These are phyloP conservation scores for Andrena haemorrhoa DNA, from an alignment of 2,888 invertebrate species.

Conservation along the genomic window DNA sequence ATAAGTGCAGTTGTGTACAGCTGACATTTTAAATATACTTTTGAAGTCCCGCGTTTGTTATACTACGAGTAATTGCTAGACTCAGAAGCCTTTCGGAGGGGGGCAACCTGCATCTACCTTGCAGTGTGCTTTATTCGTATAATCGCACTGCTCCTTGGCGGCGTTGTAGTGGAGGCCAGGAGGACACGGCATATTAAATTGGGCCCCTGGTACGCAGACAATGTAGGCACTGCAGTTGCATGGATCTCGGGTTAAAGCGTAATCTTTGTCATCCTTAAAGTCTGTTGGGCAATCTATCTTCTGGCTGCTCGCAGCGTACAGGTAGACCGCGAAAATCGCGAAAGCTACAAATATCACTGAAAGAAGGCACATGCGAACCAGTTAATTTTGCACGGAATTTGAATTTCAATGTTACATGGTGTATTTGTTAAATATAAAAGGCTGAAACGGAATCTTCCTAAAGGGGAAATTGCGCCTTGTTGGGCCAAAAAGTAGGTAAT, in stretches of 20 bases:
- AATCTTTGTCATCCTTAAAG: neutral
- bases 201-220: neutral
- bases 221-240: neutral
- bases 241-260: neutral
- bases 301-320: neutral
- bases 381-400: no score
- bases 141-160: neutral
- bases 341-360: neutral
- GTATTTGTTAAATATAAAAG: no score
- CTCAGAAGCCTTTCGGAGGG: neutral
- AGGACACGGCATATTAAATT: neutral
- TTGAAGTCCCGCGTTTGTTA: no score
- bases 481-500: no score
- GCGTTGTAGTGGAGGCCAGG: neutral
- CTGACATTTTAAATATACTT: no score
- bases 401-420: no score
- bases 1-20: no score
- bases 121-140: neutral
- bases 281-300: neutral
- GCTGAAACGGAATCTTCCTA: no score
- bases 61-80: no score
- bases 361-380: neutral
- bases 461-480: no score
- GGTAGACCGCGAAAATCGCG: neutral
- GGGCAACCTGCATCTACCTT: neutral